These are phyloP conservation scores for Drosophila fungiperda DNA, from an alignment of 2,888 invertebrate genomes.

Conservation along the genomic window DNA sequence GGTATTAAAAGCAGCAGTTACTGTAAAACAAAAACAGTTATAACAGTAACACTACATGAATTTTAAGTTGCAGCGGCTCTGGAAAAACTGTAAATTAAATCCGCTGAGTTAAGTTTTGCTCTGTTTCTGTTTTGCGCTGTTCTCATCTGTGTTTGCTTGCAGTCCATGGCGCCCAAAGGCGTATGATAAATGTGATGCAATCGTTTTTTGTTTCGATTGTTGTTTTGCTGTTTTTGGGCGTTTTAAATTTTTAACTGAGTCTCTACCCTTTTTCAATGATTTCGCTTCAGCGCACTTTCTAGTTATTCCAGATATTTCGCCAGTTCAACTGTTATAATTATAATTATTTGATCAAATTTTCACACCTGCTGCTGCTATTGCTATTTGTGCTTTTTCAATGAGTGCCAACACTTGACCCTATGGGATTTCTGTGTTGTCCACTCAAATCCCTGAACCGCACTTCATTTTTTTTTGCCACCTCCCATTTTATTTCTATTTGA, in stretches of 20 bases:
- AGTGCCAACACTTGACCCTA: conserved; percentile 52
- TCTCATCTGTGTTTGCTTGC: conserved; percentile 34
- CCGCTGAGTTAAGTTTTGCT: conserved; percentile 32
- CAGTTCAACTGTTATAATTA: conserved; percentile 27
- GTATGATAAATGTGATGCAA: conserved; percentile 71
- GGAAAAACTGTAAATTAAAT: conserved; percentile 56
- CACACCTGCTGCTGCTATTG: conserved; percentile 57
- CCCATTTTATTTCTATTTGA: conserved; percentile 49
- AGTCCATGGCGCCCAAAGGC: conserved; percentile 53
- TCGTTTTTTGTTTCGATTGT: conserved; percentile 43
- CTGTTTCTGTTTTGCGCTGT: conserved; percentile 24
- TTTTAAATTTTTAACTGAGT: conserved; percentile 20
- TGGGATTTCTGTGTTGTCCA: conserved; percentile 50
- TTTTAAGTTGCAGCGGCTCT: conserved; percentile 47
- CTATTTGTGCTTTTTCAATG: conserved; percentile 39
- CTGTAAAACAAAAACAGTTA: conserved; percentile 30
- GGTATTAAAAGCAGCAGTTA: conserved; percentile 18
- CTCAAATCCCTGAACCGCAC: conserved; percentile 45
- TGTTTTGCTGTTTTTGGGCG: conserved; percentile 28
- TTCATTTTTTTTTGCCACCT: conserved; percentile 1
- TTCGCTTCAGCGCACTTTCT: conserved; percentile 64
- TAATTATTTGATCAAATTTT: conserved; percentile 44
- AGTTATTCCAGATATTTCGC: conserved; percentile 24
- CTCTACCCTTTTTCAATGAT: conserved; percentile 68
- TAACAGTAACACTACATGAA: conserved; percentile 63